phyloP scores from a whole-genome alignment of 2,888 invertebrate species.

The Harpagoxenus sublaevis region DNA sequence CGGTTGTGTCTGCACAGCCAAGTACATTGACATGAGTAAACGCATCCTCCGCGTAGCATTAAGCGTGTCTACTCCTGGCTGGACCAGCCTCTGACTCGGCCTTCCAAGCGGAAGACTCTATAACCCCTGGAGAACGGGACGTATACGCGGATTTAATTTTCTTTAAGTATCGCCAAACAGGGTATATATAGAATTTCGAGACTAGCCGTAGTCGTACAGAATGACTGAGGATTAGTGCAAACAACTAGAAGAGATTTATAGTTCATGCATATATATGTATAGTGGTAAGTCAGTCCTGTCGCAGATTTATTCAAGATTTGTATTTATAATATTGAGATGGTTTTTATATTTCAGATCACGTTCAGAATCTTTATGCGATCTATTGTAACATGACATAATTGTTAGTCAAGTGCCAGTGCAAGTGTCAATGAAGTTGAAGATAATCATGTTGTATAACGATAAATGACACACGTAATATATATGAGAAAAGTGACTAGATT shows the following conservation, averaged over 20 bases:
- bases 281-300: slow-evolving; percentile 7
- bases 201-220: slow-evolving; percentile 38
- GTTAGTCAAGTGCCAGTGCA: slow-evolving; percentile 40
- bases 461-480: slow-evolving; percentile 47
- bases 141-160: slow-evolving; percentile 39
- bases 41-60: slow-evolving; percentile 24
- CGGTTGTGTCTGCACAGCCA: slow-evolving; percentile 56
- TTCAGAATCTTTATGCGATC: slow-evolving; percentile 31
- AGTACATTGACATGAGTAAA: slow-evolving; percentile 60
- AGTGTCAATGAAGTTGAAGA: slow-evolving; percentile 30
- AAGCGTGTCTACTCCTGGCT: background rate
- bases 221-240: slow-evolving; percentile 44
- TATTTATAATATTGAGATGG: background rate
- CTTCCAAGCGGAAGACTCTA: background rate
- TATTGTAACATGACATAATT: slow-evolving; percentile 55
- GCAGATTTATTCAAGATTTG: background rate
- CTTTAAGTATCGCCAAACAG: slow-evolving; percentile 64
- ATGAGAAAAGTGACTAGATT: slow-evolving; percentile 39
- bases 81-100: slow-evolving; percentile 3
- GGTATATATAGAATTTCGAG: slow-evolving; percentile 67
- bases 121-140: slow-evolving; percentile 4
- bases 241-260: slow-evolving; percentile 48
- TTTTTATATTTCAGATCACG: slow-evolving; percentile 53
- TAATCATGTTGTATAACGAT: slow-evolving; percentile 36
- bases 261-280: slow-evolving; percentile 28